phyloP scores from a whole-genome alignment of 1,140 invertebrate genomes.

The Oncopodura yosiiana region DNA sequence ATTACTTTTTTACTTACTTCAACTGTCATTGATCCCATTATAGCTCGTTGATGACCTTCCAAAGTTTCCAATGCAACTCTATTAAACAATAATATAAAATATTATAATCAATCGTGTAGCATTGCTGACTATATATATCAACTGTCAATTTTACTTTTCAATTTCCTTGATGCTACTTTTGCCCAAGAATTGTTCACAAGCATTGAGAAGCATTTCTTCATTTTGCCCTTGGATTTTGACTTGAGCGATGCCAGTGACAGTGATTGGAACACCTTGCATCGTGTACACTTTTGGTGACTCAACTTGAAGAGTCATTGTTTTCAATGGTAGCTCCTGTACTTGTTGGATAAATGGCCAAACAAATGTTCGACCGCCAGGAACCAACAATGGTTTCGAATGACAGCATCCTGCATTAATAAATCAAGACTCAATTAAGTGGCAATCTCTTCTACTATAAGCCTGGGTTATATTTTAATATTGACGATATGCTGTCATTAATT shows the following conservation, averaged over 20 bases:
- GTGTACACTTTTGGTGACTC: slow-evolving; percentile 72
- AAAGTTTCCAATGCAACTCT: slow-evolving; percentile 89
- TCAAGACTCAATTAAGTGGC: slow-evolving; percentile 17
- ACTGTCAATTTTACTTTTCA: too few relatives aligned
- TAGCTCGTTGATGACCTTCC: slow-evolving; percentile 93
- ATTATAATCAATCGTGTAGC: too few relatives aligned
- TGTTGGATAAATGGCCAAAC: slow-evolving; percentile 91
- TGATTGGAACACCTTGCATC: slow-evolving; percentile 91
- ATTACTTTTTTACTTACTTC: slow-evolving; percentile 50
- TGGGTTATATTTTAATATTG: slow-evolving; percentile 7
- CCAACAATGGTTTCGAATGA: slow-evolving; percentile 76
- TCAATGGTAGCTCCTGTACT: slow-evolving; percentile 91
- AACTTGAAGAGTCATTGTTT: slow-evolving; percentile 91
- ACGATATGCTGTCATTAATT: too few relatives aligned
- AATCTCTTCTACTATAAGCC: not conserved
- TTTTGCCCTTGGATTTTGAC: slow-evolving; percentile 97
- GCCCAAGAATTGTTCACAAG: slow-evolving; percentile 93
- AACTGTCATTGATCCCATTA: slow-evolving; percentile 98
- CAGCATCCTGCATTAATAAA: slow-evolving; percentile 67
- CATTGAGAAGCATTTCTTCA: slow-evolving; percentile 89
- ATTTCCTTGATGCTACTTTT: slow-evolving; percentile 48
- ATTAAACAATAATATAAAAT: slow-evolving; percentile 83
- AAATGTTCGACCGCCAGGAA: slow-evolving; percentile 90
- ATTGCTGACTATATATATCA: too few relatives aligned
- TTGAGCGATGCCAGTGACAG: slow-evolving; percentile 93